These are phyloP conservation scores for Bolinopsis microptera DNA, from an alignment of 37 sponge, comb jelly and placozoan genomes.

Conservation along the genomic window DNA sequence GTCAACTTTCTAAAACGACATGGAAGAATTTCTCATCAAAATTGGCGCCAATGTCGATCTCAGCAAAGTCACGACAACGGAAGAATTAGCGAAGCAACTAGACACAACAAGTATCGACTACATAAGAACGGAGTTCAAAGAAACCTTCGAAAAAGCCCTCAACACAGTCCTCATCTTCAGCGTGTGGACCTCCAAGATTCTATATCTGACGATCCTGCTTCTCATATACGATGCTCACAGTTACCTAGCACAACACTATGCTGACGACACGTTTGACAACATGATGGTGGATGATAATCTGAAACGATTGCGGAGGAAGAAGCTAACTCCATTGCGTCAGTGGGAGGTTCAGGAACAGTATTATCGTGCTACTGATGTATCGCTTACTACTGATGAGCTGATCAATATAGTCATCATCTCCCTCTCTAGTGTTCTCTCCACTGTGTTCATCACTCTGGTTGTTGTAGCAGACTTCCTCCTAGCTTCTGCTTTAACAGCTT, in stretches of 20 bases:
- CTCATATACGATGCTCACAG: neutral
- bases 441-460: neutral
- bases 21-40: neutral
- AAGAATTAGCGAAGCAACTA: neutral
- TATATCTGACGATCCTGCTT: neutral
- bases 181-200: neutral
- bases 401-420: neutral
- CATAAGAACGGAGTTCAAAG: neutral
- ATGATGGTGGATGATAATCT: constrained; percentile 19
- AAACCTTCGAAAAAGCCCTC: neutral
- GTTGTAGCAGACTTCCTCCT: constrained; percentile 1
- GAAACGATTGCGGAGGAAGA: neutral
- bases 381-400: neutral
- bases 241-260: neutral
- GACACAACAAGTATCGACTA: constrained; percentile 9
- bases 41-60: neutral
- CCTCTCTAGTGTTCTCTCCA: neutral
- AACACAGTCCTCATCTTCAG: neutral
- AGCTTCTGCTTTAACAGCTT: neutral
- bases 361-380: neutral
- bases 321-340: neutral
- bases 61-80: neutral
- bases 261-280: constrained; percentile 7
- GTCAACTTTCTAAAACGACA: neutral
- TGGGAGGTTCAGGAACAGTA: constrained; percentile 32